Evolutionary conservation across 2,888 invertebrate species (phyloP), one percentile per base, ranked within the genome.

Genomic region (Torymus tubicola): DNA sequence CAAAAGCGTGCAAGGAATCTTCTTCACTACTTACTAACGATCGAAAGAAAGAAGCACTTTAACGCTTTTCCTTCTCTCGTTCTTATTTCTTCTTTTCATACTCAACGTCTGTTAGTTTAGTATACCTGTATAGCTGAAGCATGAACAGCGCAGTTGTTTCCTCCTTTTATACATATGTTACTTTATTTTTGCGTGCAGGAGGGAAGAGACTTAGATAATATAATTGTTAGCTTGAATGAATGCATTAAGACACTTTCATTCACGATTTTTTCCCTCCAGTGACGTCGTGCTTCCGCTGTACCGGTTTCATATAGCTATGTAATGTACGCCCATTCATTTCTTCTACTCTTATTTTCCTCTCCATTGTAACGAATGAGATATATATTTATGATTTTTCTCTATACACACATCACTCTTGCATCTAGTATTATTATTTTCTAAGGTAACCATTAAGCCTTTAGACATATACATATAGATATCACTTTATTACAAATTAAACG

Each of bases 401-500:
- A 18, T 71, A 63, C 16, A 76, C 63, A 60, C 72, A 77, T 75
- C 60, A 82, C 50, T 70, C 64, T 81, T 71, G 65, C 78, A 81
- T 77, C 69, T 81, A 82, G 81, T 81, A 82, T 82, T 82, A 82
- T 82, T 82, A 82, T 58, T 18, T 79, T 81, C 71, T 82, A 82
- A 82, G 81, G 50, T 70, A 74, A 77, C 61, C 8, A n/a, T 71
- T 81, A 81, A 78, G 64, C 63, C 24, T 73, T 21, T 52, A 21
- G 68, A n/a, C 13, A 50, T 50, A 68, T 69, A 64, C 42, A 5
- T 16, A 58, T 58, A 16, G 53, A 24, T 52, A 42, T 42, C 42
- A 42, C 42, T 42, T 42, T 42, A 42, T 42, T 42, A 42, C 16
- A n/a, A 16, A 65, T 68, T 50, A 21, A 67, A n/a, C 61, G 52